Percentiles rank a stretch among this genome's conserved stretches.
phyloP scores from a whole-genome alignment of 2,797 vertebrate genomes.

The Poecilia wingei region DNA sequence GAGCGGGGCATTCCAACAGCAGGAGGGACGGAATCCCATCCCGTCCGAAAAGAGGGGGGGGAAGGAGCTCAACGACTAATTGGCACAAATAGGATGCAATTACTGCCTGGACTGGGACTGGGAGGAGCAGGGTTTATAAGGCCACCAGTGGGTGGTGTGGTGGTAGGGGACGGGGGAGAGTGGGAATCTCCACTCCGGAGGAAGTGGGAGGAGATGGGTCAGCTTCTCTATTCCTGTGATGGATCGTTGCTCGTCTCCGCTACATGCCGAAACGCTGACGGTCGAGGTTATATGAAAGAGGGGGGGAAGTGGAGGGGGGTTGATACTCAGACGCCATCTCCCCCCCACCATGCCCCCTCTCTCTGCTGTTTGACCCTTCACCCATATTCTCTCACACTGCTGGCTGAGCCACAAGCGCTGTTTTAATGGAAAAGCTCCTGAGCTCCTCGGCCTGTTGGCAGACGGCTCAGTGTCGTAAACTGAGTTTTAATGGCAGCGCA shows the following conservation, averaged over 20 bases:
- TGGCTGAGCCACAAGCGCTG: slow-evolving; percentile 49
- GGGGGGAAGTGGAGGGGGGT: not conserved
- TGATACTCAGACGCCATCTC: slow-evolving; percentile 17
- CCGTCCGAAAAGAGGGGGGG: slow-evolving; percentile 71
- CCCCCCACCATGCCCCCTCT: slow-evolving; percentile 14
- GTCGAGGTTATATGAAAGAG: not conserved
- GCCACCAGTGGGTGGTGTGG: slow-evolving; percentile 41
- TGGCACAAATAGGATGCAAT: slow-evolving; percentile 84
- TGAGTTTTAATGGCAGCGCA: slow-evolving; percentile 76
- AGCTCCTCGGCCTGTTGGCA: slow-evolving; percentile 59
- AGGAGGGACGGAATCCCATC: slow-evolving; percentile 77
- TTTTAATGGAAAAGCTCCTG: slow-evolving; percentile 68
- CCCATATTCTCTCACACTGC: slow-evolving; percentile 66
- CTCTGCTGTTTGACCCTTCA: slow-evolving; percentile 72
- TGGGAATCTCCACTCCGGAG: slow-evolving; percentile 28
- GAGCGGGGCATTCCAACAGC: slow-evolving; percentile 60
- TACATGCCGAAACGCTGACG: slow-evolving; percentile 56
- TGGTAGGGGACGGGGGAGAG: not conserved
- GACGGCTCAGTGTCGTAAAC: slow-evolving; percentile 64
- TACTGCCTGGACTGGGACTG: slow-evolving; percentile 74
- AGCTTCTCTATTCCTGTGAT: slow-evolving; percentile 60
- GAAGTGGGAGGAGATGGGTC: slow-evolving; percentile 63
- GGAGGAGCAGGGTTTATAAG: slow-evolving; percentile 71
- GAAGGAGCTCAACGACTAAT: slow-evolving; percentile 79
- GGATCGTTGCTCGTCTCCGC: slow-evolving; percentile 48